Conservation (phyloP, 2,113 vertebrate species). For the Scomber scombrus region DNA sequence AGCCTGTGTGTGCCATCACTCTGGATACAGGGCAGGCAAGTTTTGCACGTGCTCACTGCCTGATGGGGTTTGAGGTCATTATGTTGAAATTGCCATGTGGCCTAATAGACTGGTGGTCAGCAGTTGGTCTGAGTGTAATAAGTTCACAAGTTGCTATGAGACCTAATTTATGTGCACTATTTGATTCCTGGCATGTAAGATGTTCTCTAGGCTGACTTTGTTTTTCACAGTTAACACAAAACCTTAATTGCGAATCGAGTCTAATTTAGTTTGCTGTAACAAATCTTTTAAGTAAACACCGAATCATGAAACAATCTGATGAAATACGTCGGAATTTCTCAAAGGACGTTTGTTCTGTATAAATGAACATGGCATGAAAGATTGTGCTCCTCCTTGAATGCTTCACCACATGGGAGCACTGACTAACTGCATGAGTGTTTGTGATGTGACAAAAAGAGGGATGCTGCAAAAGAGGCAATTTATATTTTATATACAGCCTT, state of each 20-base stretch:
- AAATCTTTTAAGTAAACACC: neutral
- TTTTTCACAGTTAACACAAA: neutral
- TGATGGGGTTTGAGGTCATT: conserved; percentile 8
- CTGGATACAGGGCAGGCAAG: conserved; percentile 11
- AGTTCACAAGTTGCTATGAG: neutral
- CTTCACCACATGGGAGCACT: neutral
- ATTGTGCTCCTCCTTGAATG: neutral
- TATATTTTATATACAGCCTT: neutral
- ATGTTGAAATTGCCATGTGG: neutral
- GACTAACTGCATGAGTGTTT: neutral
- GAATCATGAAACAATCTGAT: neutral
- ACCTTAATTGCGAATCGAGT: neutral
- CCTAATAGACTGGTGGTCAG: conserved; percentile 9
- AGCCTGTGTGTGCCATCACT: conserved; percentile 6
- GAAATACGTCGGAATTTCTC: too few species aligned
- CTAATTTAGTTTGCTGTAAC: neutral
- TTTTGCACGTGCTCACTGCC: conserved; percentile 1
- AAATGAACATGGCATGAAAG: too few species aligned
- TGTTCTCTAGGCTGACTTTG: neutral
- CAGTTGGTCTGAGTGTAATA: conserved; percentile 19
- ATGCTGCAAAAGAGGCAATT: neutral
- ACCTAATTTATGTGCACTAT: conserved; percentile 1
- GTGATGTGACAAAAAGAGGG: neutral
- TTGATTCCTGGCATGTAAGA: neutral
- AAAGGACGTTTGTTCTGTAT: too few species aligned